A percentile compares a stretch with the other conserved stretches of the same genome.
Conservation (phyloP, 2,113 vertebrate species). For the Struthio camelus region DNA sequence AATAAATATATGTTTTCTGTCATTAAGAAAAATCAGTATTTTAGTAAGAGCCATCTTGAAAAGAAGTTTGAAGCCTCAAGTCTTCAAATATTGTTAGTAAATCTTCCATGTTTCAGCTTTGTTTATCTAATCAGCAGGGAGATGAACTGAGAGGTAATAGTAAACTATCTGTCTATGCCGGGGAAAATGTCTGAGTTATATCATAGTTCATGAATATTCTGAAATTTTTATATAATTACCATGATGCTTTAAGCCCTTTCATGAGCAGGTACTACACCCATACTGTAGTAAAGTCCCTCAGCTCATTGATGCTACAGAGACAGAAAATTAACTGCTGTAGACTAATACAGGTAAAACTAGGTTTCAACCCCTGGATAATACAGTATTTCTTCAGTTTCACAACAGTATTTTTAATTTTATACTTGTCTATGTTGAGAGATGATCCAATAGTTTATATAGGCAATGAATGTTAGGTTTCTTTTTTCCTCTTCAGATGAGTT, state of each 20-base stretch:
- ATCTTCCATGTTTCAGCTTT: constrained; percentile 36
- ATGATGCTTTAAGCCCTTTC: not conserved
- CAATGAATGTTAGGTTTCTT: constrained; percentile 60
- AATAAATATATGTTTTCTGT: constrained; percentile 56
- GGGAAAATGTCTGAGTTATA: not conserved
- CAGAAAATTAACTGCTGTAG: constrained; percentile 35
- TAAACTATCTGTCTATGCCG: not conserved
- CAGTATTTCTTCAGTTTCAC: constrained; percentile 65
- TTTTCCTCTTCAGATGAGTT: constrained; percentile 61
- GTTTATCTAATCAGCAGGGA: constrained; percentile 37
- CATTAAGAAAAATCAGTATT: constrained; percentile 19
- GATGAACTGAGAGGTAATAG: constrained; percentile 3
- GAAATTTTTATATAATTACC: not conserved
- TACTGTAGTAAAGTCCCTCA: not conserved
- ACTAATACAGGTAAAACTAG: constrained; percentile 40
- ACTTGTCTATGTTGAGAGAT: constrained; percentile 61
- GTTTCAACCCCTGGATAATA: constrained; percentile 76
- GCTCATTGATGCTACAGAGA: constrained; percentile 9
- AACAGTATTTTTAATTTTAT: constrained; percentile 73
- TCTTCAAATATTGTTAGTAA: not conserved
- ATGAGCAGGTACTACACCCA: not conserved
- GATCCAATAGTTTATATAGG: constrained; percentile 69
- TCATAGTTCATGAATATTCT: not conserved
- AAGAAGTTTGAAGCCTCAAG: not conserved
- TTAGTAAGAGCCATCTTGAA: constrained; percentile 17